Base-by-base conservation (phyloP, 2,113 vertebrate species). In the Halcyon malimbica region DNA sequence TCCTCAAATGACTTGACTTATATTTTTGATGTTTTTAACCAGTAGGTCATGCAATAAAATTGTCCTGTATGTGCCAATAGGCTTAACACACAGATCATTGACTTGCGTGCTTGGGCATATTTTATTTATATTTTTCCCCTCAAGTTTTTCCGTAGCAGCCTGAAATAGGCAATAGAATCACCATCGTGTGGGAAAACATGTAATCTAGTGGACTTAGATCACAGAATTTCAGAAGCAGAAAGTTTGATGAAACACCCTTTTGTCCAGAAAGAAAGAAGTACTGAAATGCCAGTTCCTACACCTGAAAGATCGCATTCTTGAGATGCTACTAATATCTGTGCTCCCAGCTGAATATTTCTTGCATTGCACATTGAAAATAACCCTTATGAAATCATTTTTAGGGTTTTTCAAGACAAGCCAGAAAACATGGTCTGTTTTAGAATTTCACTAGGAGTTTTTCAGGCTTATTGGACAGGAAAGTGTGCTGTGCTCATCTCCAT, bases 1-100 rank as follows among this genome's bases (percentile, higher is more conserved):
- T 97, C 96, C 97, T 94, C 96, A 97, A 98, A 96, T 97, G 94
- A 96, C 95, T 95, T 97, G 93, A 97, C 94, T 97, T 96, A 94
- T 93, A 94, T 91, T 97, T 97, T 96, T 97, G 96, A 98, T 96
- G 94, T 97, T 98, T 98, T 97, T 97, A 98, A 92, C 96, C 82
- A 96, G 94, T 97, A 97, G 96, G 94, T 97, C 97, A 97, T 95
- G 94, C 96, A 98, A 94, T 97, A 96, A 98, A 98, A 97, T 97
- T 67, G 90, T 71, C 78, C 89, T 90, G 70, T 94, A 84, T 97
- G 87, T 97, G 94, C 97, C 97, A 97, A 96, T 75, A 95, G 74
- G 92, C 87, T 97, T 97, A 97, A 93, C 89, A 95, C 88, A 97
- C 89, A 98, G 94, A 97, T 97, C 97, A 96, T 96, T 95, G 92